phyloP scores from a whole-genome alignment of 2,888 invertebrate genomes.

The Sabatieria punctata region DNA sequence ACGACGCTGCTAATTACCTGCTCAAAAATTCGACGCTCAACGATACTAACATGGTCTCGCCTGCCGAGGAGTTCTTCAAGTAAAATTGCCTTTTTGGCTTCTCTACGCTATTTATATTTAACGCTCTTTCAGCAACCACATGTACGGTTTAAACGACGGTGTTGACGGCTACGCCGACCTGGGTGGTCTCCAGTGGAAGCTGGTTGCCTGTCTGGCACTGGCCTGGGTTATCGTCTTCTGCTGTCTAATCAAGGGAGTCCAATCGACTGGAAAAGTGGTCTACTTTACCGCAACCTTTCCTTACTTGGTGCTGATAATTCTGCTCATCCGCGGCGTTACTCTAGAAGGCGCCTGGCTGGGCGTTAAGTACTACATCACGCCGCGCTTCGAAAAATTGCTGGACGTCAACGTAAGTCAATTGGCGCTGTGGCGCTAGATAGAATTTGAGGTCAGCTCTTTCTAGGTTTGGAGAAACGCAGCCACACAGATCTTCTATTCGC shows the following conservation, averaged over 20 bases:
- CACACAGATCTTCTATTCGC: slow-evolving; percentile 30
- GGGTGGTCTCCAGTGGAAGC: slow-evolving; percentile 24
- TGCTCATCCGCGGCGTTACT: slow-evolving; percentile 6
- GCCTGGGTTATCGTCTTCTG: slow-evolving; percentile 32
- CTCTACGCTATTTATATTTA: too few species aligned
- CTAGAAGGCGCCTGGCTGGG: slow-evolving; percentile 4
- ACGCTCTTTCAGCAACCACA: too few species aligned
- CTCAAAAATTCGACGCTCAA: too few species aligned
- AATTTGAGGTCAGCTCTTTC: too few species aligned
- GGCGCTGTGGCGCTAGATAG: too few species aligned
- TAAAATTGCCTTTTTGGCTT: background rate
- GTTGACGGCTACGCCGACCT: slow-evolving; percentile 7
- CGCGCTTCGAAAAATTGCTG: background rate
- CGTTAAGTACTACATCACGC: slow-evolving; percentile 1
- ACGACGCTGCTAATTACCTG: too few species aligned
- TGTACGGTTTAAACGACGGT: background rate
- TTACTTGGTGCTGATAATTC: slow-evolving; percentile 7
- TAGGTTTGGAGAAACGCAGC: background rate
- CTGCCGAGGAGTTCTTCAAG: slow-evolving; percentile 7
- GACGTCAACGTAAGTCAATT: background rate
- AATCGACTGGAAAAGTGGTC: slow-evolving; percentile 42
- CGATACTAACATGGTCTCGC: too few species aligned
- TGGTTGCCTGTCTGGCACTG: slow-evolving; percentile 26
- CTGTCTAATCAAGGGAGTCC: slow-evolving; percentile 32
- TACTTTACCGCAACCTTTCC: slow-evolving; percentile 73